Percentiles rank a stretch among this genome's conserved stretches.
Conservation (phyloP, 1,140 invertebrate species). For the Ooceraea biroi region DNA sequence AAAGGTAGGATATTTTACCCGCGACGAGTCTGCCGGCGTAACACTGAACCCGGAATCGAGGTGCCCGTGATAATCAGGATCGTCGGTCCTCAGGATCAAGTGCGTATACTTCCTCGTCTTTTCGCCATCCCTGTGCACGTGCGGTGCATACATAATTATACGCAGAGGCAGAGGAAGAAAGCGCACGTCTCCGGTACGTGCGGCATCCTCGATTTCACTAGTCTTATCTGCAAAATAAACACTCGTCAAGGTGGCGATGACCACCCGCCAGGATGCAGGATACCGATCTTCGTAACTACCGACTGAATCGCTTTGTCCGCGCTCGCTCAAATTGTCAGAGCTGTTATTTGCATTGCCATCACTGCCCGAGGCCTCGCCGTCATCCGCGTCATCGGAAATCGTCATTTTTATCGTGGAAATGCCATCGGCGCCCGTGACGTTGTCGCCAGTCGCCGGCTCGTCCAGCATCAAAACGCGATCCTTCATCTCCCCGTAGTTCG, state of each 20-base stretch:
- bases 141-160: slow-evolving; percentile 81
- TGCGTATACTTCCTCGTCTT: slow-evolving; percentile 74
- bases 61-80: slow-evolving; percentile 77
- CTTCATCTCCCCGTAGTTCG: background rate
- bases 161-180: slow-evolving; percentile 59
- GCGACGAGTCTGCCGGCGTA: background rate
- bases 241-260: slow-evolving; percentile 3
- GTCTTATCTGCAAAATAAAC: background rate
- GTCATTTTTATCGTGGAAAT: background rate
- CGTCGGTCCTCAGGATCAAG: slow-evolving; percentile 72
- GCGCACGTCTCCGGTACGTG: background rate
- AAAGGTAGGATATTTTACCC: background rate
- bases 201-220: background rate
- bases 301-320: background rate
- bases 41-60: slow-evolving; percentile 50
- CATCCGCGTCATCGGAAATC: background rate
- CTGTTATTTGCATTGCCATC: background rate
- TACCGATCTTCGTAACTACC: background rate
- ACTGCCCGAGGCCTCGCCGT: background rate
- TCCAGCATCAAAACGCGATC: background rate
- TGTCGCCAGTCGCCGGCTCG: background rate
- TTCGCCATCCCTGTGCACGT: slow-evolving; percentile 71
- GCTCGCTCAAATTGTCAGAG: background rate
- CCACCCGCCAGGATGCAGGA: background rate
- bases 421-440: background rate